Evolutionary conservation across 2,113 vertebrate species (phyloP), one percentile per base, ranked within the genome.

Genomic region (Atrichornis clamosus): DNA sequence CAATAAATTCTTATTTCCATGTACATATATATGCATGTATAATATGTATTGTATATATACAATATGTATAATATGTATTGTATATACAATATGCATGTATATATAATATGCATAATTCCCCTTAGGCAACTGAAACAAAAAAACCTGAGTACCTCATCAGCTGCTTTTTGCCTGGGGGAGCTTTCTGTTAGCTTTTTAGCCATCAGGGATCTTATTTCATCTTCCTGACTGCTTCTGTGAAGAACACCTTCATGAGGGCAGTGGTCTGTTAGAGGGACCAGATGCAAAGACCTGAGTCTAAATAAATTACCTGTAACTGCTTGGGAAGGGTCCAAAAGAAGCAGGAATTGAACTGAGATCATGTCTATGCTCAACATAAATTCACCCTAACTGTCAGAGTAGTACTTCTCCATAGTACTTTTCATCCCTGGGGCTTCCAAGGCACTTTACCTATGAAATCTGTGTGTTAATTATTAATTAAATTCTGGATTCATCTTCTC

Each of bases 321-420:
- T 75, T 93, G 67, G 62, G 53, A 90, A 83, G 37, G 37, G 28
- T 93, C 58, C 82, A 94, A 84, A 73, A 79, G 47, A 81, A 93
- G 74, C 47, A 94, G 56, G 33, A 90, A 86, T 52, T 78, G 81
- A 94, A 83, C 65, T 79, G 91, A 93, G 62, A 93, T 87, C 84
- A 82, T 72, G 78, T 82, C 91, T 87, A 41, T 1, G 0, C 60
- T 91, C 58, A 58, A 49, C 65, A 46, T 49, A 96, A 94, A 91
- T 94, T 89, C 65, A 79, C 41, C n/a, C 37, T 44, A 62, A 27
- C 42, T 73, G 41, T 65, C 78, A 83, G 49, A 49, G 47, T 15
- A 69, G 70, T 65, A 76, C 17, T 87, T 91, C 65, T 91, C 39
- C 7, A 5, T 17, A 24, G 39, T 21, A 39, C 46, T 96, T 94